These are phyloP conservation scores for Tetragonisca angustula DNA, from an alignment of 2,888 invertebrate species.

Conservation along the genomic window DNA sequence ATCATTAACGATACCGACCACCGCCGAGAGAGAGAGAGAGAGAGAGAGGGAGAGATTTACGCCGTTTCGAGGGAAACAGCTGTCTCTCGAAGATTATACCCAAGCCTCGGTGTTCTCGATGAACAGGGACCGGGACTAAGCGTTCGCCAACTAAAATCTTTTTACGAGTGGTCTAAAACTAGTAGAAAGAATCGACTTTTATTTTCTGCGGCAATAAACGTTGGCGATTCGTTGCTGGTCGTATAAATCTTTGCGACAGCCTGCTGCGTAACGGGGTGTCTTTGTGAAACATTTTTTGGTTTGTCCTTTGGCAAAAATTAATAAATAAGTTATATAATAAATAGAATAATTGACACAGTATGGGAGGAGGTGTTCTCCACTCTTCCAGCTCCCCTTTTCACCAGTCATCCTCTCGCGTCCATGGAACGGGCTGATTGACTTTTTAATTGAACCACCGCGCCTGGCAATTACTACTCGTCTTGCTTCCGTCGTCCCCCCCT, in stretches of 20 bases:
- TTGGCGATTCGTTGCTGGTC: slow-evolving; percentile 8
- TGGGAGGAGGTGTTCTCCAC: slow-evolving; percentile 28
- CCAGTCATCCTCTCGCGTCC: slow-evolving; percentile 17
- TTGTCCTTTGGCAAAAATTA: too few species aligned
- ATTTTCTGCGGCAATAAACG: slow-evolving; percentile 35
- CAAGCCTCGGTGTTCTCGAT: slow-evolving; percentile 14
- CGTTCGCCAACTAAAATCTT: slow-evolving; percentile 46
- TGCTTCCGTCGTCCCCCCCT: slow-evolving; percentile 28
- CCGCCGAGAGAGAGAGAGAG: slow-evolving; percentile 45
- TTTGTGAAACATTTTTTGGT: not conserved
- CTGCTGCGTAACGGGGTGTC: slow-evolving; percentile 37
- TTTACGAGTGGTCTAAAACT: slow-evolving; percentile 64
- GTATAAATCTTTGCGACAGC: slow-evolving; percentile 44
- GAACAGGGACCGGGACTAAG: slow-evolving; percentile 14
- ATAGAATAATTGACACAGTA: too few species aligned
- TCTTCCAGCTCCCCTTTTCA: slow-evolving; percentile 20
- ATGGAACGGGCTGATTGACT: slow-evolving; percentile 80
- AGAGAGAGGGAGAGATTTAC: slow-evolving; percentile 65
- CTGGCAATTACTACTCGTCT: slow-evolving; percentile 77
- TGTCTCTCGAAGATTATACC: slow-evolving; percentile 53
- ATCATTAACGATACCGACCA: slow-evolving; percentile 73
- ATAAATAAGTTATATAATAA: too few species aligned
- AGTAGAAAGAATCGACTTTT: slow-evolving; percentile 36
- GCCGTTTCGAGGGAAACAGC: slow-evolving; percentile 63
- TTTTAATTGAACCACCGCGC: slow-evolving; percentile 82